phyloP scores from a whole-genome alignment of 1,140 invertebrate species.

The Diabrotica undecimpunctata region DNA sequence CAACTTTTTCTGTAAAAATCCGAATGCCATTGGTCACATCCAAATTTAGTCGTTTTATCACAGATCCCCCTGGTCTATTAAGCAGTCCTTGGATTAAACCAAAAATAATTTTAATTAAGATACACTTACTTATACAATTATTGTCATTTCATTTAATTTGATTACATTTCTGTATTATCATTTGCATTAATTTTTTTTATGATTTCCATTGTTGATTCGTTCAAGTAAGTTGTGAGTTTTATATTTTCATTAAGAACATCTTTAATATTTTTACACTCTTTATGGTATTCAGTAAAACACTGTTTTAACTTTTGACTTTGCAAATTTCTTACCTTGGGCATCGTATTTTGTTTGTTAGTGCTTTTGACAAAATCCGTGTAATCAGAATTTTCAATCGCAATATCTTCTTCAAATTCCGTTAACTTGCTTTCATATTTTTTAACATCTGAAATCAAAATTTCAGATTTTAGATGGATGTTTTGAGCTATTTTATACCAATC shows the following conservation, averaged over 20 bases:
- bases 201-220: slow-evolving; percentile 26
- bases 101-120: no score
- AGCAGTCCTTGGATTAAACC: no score
- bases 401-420: slow-evolving; percentile 37
- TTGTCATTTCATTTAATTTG: no score
- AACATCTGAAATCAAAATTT: slow-evolving; percentile 73
- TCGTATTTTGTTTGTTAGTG: slow-evolving; percentile 17
- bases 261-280: slow-evolving; percentile 29
- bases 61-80: no score
- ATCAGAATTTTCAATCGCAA: slow-evolving; percentile 38
- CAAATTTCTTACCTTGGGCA: slow-evolving; percentile 20
- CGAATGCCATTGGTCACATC: no score
- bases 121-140: no score
- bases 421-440: slow-evolving; percentile 41
- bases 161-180: no score
- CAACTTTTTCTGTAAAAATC: no score
- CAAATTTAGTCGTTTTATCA: no score
- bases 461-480: slow-evolving; percentile 69
- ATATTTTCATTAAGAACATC: slow-evolving; percentile 29
- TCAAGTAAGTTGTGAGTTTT: slow-evolving; percentile 27
- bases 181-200: slow-evolving; percentile 2
- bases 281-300: slow-evolving; percentile 27
- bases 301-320: slow-evolving; percentile 32
- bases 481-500: slow-evolving; percentile 85
- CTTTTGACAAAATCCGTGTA: slow-evolving; percentile 27